Base-by-base conservation (phyloP, 2,113 vertebrate genomes). In the Cyanistes caeruleus region DNA sequence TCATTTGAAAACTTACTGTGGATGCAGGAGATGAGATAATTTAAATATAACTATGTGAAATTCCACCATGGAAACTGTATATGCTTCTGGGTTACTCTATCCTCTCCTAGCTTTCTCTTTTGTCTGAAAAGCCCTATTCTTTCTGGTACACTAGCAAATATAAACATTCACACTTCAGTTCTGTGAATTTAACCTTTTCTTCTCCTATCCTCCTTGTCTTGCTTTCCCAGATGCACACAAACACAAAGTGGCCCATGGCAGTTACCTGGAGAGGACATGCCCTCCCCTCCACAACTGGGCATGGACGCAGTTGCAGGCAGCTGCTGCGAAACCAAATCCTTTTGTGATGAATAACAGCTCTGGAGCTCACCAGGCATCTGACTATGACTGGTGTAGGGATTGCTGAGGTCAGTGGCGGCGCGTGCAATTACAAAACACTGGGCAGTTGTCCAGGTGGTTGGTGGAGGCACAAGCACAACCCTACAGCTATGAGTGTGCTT, bases 331-430 rank as follows among this genome's bases (percentile, higher is more conserved):
- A 78, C 33, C 55, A 81, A 82, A 80, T 31, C 56, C 69, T 83
- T 85, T 70, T 59, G 69, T 44, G 33, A 87, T 92, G 80, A 95
- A 70, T 87, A 96, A 89, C 24, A 3, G 9, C 76, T 95, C 56
- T 87, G 77, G 83, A 95, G 73, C 33, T 78, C 53, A 65, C 48
- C 43, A 83, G 63, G 39, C 72, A 64, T 59, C 79, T 90, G 75
- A 62, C 79, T 63, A 27, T 74, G 81, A 58, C 15, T 78, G 91
- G 91, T 81, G 83, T 89, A 52, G 80, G 83, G 79, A 72, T 84
- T 92, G 94, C 94, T 88, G 58, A 74, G 88, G 95, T 92, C 86
- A 75, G 68, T 67, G 80, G 64, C 22, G 2, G 35, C 56, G 69
- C 52, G 55, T 9, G 5, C 63, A 78, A 92, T 95, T 86, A 80